phyloP scores from a whole-genome alignment of 1,140 invertebrate species.

The Drosophila kurseongensis region DNA sequence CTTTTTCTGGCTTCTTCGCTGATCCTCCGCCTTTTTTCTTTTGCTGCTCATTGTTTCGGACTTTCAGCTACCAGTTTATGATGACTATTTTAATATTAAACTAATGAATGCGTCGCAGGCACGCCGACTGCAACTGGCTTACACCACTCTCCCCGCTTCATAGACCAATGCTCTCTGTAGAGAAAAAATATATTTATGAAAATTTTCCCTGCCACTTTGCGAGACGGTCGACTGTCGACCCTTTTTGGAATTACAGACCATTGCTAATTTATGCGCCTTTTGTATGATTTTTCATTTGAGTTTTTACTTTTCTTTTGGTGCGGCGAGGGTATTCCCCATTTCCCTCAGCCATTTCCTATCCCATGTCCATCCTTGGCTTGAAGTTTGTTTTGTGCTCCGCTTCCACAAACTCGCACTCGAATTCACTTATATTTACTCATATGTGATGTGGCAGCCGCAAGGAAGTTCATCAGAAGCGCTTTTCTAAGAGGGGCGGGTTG shows the following conservation, averaged over 20 bases:
- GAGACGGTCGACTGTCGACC: slow-evolving; percentile 63
- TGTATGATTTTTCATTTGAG: slow-evolving; percentile 72
- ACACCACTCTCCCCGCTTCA: not conserved
- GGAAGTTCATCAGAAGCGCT: slow-evolving; percentile 19
- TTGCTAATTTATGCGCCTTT: slow-evolving; percentile 82
- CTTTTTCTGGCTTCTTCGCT: slow-evolving; percentile 1
- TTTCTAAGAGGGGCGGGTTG: not conserved
- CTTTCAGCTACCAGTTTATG: slow-evolving; percentile 77
- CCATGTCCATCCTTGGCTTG: slow-evolving; percentile 26
- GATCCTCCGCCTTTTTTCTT: slow-evolving; percentile 12
- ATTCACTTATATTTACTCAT: slow-evolving; percentile 41
- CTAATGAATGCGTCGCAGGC: slow-evolving; percentile 77
- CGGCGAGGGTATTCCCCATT: slow-evolving; percentile 5
- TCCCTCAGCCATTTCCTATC: not conserved
- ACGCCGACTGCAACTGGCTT: slow-evolving; percentile 65
- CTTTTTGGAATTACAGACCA: slow-evolving; percentile 79
- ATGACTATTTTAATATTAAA: slow-evolving; percentile 82
- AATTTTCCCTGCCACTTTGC: slow-evolving; percentile 37
- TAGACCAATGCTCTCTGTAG: slow-evolving; percentile 13
- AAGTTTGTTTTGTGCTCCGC: slow-evolving; percentile 27
- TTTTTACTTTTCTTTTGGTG: slow-evolving; percentile 39
- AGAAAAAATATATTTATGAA: slow-evolving; percentile 30
- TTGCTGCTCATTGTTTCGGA: slow-evolving; percentile 66
- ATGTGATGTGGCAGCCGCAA: slow-evolving; percentile 35
- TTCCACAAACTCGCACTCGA: slow-evolving; percentile 19